A percentile compares a stretch with the other conserved stretches of the same genome.
Evolutionary conservation across 2,888 invertebrate genomes (phyloP).

Genomic region (Orthosia cruda): DNA sequence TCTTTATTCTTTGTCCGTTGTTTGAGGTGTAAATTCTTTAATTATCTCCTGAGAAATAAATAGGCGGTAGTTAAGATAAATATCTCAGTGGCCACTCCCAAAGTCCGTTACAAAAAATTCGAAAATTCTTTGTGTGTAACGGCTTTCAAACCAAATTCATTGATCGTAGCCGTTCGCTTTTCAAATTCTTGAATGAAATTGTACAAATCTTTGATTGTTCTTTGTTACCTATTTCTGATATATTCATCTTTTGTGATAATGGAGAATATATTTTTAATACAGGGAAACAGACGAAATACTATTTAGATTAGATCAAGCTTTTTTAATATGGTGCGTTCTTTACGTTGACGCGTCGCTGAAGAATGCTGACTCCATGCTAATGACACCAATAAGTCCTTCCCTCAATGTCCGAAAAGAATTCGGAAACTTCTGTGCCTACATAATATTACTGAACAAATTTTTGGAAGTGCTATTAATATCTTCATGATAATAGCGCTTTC

Average conservation of each 20-base stretch:
- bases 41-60: slow-evolving; percentile 41
- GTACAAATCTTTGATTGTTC: slow-evolving; percentile 6
- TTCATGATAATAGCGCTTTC: slow-evolving; percentile 72
- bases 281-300: slow-evolving; percentile 18
- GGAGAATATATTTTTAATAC: neutral
- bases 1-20: slow-evolving; percentile 2
- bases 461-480: no score
- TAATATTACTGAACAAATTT: slow-evolving; percentile 75
- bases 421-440: slow-evolving; percentile 73
- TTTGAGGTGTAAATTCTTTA: slow-evolving; percentile 17
- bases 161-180: slow-evolving; percentile 9
- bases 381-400: slow-evolving; percentile 82
- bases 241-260: neutral
- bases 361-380: slow-evolving; percentile 85
- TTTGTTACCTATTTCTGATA: slow-evolving; percentile 14
- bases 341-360: slow-evolving; percentile 74
- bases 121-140: slow-evolving; percentile 37
- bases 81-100: slow-evolving; percentile 39
- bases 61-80: slow-evolving; percentile 37
- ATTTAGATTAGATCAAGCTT: slow-evolving; percentile 62
- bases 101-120: slow-evolving; percentile 27
- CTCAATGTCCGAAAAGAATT: slow-evolving; percentile 82
- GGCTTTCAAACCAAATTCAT: slow-evolving; percentile 45
- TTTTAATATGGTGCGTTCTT: slow-evolving; percentile 81
- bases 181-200: slow-evolving; percentile 19